These are phyloP conservation scores for Pomatostomus ruficeps DNA, from an alignment of 2,113 vertebrate genomes.

Conservation along the genomic window DNA sequence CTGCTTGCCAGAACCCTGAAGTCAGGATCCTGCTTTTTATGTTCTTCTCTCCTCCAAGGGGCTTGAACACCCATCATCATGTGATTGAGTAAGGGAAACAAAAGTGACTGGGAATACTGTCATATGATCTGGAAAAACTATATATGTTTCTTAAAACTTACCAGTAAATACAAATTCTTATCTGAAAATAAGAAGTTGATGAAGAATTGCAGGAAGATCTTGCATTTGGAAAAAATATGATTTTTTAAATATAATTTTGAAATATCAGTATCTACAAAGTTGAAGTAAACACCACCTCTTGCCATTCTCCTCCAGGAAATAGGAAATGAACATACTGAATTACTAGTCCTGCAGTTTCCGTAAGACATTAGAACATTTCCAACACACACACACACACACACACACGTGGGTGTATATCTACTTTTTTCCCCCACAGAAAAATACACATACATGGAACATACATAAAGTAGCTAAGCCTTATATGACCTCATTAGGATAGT, in stretches of 20 bases:
- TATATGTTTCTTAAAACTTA: neutral
- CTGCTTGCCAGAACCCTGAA: neutral
- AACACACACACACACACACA: neutral
- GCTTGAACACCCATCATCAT: neutral
- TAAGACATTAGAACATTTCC: neutral
- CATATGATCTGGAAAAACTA: neutral
- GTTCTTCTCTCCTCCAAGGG: neutral
- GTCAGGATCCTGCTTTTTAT: neutral
- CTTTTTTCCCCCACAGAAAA: neutral
- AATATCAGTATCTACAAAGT: neutral
- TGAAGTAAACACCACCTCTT: neutral
- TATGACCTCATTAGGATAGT: neutral
- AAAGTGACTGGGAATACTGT: neutral
- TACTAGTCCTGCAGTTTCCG: neutral
- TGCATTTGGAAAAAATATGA: neutral
- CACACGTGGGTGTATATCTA: rapidly evolving
- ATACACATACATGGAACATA: neutral
- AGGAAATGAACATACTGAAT: neutral
- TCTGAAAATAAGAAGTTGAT: neutral
- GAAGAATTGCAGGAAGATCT: neutral
- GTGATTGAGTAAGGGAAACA: neutral
- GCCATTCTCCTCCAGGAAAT: neutral
- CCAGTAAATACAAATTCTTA: neutral
- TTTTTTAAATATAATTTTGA: neutral
- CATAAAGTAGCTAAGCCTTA: neutral